Percentiles rank a stretch among this genome's conserved stretches.
These are phyloP conservation scores for Kryphioiulus occultus DNA, from an alignment of 2,888 invertebrate genomes.

Conservation along the genomic window DNA sequence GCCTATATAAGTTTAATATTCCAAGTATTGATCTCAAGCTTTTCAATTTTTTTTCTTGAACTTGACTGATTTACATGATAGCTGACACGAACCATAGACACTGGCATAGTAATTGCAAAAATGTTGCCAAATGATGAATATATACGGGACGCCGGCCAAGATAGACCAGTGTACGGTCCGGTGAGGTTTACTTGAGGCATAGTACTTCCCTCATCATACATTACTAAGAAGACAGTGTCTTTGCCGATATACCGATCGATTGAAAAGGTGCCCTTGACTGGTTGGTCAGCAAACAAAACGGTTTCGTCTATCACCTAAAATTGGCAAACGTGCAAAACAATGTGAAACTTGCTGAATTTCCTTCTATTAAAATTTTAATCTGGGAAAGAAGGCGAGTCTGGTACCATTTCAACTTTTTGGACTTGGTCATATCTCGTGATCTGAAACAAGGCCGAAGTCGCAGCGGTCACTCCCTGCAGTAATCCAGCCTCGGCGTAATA, in stretches of 20 bases:
- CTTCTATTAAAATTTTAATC: not conserved
- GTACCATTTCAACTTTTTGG: not conserved
- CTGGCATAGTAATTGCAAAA: not conserved
- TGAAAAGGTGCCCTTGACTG: not conserved
- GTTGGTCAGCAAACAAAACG: not conserved
- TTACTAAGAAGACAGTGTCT: not conserved
- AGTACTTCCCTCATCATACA: not conserved
- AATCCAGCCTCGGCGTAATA: not conserved
- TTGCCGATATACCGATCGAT: not conserved
- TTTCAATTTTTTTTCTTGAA: too few relatives aligned
- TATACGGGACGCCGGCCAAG: not conserved
- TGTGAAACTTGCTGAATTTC: not conserved
- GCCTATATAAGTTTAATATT: not conserved
- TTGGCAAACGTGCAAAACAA: too few relatives aligned
- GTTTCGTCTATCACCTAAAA: not conserved
- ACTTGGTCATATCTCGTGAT: not conserved
- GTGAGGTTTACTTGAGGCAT: not conserved
- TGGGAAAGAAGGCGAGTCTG: not conserved
- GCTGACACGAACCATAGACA: not conserved
- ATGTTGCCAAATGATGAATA: not conserved
- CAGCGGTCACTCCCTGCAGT: not conserved
- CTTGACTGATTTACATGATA: too few relatives aligned
- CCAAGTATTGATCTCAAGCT: not conserved
- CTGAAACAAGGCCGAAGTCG: not conserved
- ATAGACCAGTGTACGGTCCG: not conserved